Conservation (phyloP, 2,888 invertebrate genomes). For the Eupithecia insigniata region DNA sequence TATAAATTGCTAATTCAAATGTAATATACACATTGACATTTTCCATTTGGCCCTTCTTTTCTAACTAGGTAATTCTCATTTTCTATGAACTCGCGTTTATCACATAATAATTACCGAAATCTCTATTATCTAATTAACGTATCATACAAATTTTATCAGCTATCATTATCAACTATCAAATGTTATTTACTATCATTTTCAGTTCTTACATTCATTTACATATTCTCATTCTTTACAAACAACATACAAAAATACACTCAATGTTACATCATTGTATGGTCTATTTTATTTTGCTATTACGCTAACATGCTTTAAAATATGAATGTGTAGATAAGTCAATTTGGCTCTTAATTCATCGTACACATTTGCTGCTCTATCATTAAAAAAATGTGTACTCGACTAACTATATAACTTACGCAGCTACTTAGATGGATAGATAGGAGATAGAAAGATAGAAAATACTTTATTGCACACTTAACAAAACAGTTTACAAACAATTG, state of each 20-base stretch:
- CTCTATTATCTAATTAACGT: constrained; percentile 34
- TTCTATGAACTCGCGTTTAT: constrained; percentile 26
- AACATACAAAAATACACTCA: constrained; percentile 71
- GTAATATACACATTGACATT: constrained; percentile 15
- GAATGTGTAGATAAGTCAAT: constrained; percentile 7
- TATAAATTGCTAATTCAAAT: neutral
- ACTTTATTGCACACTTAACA: too few relatives aligned
- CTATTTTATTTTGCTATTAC: constrained; percentile 38
- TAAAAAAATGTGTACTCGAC: too few relatives aligned
- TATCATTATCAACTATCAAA: constrained; percentile 19
- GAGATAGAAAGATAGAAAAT: too few relatives aligned
- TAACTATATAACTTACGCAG: too few relatives aligned
- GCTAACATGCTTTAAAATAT: neutral
- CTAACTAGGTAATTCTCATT: too few relatives aligned
- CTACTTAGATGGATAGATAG: too few relatives aligned
- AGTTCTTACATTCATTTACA: constrained; percentile 39
- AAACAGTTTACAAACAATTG: too few relatives aligned
- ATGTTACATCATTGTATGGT: constrained; percentile 28
- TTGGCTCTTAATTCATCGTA: constrained; percentile 19
- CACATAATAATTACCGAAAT: constrained; percentile 32
- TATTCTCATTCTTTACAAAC: constrained; percentile 55
- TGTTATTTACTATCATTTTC: constrained; percentile 19
- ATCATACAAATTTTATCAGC: constrained; percentile 29
- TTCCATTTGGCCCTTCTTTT: constrained; percentile 30
- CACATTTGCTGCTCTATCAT: too few relatives aligned